Percentiles rank a stretch among this genome's conserved stretches.
phyloP scores from a whole-genome alignment of 2,113 vertebrate species.

The Setophaga coronata region DNA sequence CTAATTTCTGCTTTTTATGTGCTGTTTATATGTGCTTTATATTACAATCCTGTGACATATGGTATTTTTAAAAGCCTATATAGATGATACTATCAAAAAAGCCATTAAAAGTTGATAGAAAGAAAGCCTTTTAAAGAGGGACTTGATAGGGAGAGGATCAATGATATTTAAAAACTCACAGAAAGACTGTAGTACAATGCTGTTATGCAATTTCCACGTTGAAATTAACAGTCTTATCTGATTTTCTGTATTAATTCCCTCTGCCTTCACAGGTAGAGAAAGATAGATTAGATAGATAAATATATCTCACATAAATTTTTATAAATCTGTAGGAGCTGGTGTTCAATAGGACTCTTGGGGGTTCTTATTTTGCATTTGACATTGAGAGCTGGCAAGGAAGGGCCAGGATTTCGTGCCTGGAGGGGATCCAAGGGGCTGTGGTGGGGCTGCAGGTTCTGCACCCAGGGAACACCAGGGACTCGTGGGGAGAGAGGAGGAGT shows the following conservation, averaged over 20 bases:
- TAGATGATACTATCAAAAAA: neutral
- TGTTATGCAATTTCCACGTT: fast-evolving
- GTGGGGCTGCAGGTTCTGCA: neutral
- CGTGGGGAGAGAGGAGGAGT: neutral
- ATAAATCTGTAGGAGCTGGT: neutral
- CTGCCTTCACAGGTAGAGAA: neutral
- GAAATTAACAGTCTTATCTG: neutral
- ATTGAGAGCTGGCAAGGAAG: neutral
- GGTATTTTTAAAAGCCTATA: neutral
- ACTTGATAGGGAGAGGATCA: neutral
- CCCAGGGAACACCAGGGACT: neutral
- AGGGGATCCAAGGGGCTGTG: neutral
- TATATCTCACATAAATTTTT: neutral
- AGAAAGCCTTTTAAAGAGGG: neutral
- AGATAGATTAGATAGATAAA: neutral
- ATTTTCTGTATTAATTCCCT: neutral
- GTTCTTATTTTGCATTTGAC: neutral
- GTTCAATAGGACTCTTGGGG: neutral
- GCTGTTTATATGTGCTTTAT: neutral
- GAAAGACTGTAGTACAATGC: neutral
- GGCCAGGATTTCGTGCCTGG: neutral
- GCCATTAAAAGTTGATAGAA: neutral
- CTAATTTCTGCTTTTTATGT: neutral
- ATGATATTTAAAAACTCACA: neutral
- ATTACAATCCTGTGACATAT: neutral